Evolutionary conservation across 1,140 invertebrate species (phyloP), one percentile per base, ranked within the genome.

Genomic region (Hylyphantes graminicola): DNA sequence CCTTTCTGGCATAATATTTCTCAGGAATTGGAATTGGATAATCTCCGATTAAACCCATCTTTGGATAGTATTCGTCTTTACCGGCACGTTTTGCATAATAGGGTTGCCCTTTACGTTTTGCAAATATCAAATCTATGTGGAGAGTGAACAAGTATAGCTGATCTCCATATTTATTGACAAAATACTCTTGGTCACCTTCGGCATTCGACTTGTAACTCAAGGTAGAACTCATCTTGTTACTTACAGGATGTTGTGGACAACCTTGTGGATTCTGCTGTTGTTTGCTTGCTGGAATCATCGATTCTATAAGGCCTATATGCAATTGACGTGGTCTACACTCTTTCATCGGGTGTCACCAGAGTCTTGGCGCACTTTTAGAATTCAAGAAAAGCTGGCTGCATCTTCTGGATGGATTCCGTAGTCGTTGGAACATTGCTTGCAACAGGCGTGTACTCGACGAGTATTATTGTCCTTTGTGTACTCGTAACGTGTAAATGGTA

Each of bases 241-340:
- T 35, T 35, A 35, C 35, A 61, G 17, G 57, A n/a, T 61, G 1
- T 15, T 61, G 12, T 12, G 12, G 12, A 61, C n/a, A 61, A 12
- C 17, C 12, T 61, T 72, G 4, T 72, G 68, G 35, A n/a, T 53
- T 15, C n/a, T 72, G 12, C 5, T 72, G 35, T 50, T 17, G 7
- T 72, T 72, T 72, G 21, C 17, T 6, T 72, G 68, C 53, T 72
- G 50, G 50, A 72, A 72, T 72, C 68, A 72, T 72, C 35, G 68
- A 10, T 72, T 72, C 3, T 72, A 72, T n/a, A 12, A 72, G 5
- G 68, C 68, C 15, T 72, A 72, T 8, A 13, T 15, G 0, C 15
- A 72, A 72, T 10, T 72, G 53, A 48, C 3, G 50, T 48, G 68
- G 48, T 17, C 50, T 51, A 5, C 35, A 51, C 15, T 72, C 50